These are phyloP conservation scores for Drosophila falleni DNA, from an alignment of 2,888 invertebrate species.

Conservation along the genomic window DNA sequence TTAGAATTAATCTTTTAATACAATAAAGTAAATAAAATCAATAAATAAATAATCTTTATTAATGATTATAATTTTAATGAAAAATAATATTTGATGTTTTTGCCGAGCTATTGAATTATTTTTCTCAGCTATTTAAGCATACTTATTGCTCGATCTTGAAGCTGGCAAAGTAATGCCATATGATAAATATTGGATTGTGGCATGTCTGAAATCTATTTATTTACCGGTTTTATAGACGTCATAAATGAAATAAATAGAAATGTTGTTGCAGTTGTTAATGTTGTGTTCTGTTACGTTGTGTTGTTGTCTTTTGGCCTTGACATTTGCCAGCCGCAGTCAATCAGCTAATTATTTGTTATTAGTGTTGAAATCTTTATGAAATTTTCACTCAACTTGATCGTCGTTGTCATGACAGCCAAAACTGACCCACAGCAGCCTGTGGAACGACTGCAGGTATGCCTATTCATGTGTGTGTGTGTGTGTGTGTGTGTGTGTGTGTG, in stretches of 20 bases:
- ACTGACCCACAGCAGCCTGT: constrained; percentile 40
- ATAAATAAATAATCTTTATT: no score
- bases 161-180: constrained; percentile 22
- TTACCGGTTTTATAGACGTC: constrained; percentile 28
- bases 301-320: constrained; percentile 52
- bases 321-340: constrained; percentile 63
- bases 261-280: constrained; percentile 22
- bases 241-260: constrained; percentile 22
- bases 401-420: constrained; percentile 57
- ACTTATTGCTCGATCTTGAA: constrained; percentile 9
- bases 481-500: constrained; percentile 32
- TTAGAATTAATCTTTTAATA: no score
- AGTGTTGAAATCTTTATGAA: constrained; percentile 77
- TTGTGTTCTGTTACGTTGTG: not conserved
- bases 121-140: no score
- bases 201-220: constrained; percentile 38
- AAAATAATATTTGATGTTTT: no score
- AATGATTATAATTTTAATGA: no score
- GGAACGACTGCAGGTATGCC: constrained; percentile 14
- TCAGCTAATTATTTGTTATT: constrained; percentile 77
- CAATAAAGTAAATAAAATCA: no score
- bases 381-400: constrained; percentile 49
- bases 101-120: no score
- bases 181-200: constrained; percentile 26
- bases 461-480: constrained; percentile 21